These are phyloP conservation scores for Caenorhabditis sp. DNA, from an alignment of 2,888 invertebrate species.

Conservation along the genomic window DNA sequence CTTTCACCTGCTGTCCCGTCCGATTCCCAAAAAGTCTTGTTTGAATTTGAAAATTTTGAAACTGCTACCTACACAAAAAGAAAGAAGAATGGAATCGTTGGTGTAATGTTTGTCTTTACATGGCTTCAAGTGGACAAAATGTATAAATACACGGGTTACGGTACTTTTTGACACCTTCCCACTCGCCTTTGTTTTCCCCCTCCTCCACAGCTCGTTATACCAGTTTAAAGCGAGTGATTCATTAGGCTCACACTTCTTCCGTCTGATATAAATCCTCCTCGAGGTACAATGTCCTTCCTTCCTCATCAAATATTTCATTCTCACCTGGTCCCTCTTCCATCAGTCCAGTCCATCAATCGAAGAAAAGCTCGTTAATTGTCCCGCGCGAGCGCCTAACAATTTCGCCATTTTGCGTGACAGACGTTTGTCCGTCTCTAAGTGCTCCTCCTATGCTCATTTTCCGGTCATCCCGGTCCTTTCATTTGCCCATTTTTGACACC, in stretches of 20 bases:
- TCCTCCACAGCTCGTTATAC: background rate
- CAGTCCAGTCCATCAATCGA: conserved; percentile 41
- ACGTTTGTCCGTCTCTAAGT: conserved; percentile 43
- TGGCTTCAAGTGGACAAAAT: conserved; percentile 13
- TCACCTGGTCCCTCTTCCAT: conserved; percentile 34
- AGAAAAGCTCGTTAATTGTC: conserved; percentile 35
- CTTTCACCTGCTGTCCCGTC: conserved; percentile 20
- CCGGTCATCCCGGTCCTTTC: conserved; percentile 47
- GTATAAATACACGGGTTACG: conserved; percentile 28
- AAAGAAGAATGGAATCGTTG: background rate
- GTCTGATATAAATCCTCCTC: background rate
- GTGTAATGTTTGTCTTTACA: conserved; percentile 12
- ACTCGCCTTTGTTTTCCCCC: background rate
- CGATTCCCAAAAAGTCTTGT: background rate
- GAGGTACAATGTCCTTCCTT: conserved; percentile 3
- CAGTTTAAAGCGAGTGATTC: too few relatives aligned
- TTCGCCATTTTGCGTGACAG: conserved; percentile 47
- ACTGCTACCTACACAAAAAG: too few relatives aligned
- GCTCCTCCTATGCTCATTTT: conserved; percentile 38
- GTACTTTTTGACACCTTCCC: conserved; percentile 24
- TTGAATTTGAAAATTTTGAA: conserved; percentile 18
- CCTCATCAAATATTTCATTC: conserved; percentile 40
- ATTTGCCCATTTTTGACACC: conserved; percentile 41
- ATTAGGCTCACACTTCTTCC: background rate
- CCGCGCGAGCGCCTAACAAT: conserved; percentile 37